phyloP scores from a whole-genome alignment of 2,113 vertebrate species.

The Pantherophis guttatus region DNA sequence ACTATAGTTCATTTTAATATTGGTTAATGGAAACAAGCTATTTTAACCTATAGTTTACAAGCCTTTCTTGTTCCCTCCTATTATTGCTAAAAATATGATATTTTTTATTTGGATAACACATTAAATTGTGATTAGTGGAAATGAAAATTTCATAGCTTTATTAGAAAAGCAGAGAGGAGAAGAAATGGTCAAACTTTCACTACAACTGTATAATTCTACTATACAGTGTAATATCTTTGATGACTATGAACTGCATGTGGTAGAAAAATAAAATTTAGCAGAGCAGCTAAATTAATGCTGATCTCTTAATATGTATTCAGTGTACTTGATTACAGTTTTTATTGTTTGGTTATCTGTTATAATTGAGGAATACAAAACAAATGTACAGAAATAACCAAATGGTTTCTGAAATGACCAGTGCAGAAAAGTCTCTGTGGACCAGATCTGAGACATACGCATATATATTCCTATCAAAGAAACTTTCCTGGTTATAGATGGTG shows the following conservation, averaged over 20 bases:
- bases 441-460: neutral
- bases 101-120: neutral
- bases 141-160: neutral
- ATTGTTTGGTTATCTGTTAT: neutral
- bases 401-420: neutral
- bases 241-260: neutral
- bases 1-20: neutral
- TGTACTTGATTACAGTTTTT: neutral
- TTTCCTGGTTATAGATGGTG: neutral
- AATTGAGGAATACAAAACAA: neutral
- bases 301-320: neutral
- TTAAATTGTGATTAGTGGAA: neutral
- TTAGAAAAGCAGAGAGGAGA: neutral
- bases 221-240: neutral
- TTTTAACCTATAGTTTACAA: neutral
- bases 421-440: neutral
- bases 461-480: neutral
- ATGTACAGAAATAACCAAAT: neutral
- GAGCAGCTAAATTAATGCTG: neutral
- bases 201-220: neutral
- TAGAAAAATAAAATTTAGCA: neutral
- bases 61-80: neutral
- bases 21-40: neutral
- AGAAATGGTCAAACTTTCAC: neutral
- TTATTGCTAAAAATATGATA: neutral